Base-by-base conservation (phyloP, 2,888 invertebrate genomes). In the Plebejus anna region DNA sequence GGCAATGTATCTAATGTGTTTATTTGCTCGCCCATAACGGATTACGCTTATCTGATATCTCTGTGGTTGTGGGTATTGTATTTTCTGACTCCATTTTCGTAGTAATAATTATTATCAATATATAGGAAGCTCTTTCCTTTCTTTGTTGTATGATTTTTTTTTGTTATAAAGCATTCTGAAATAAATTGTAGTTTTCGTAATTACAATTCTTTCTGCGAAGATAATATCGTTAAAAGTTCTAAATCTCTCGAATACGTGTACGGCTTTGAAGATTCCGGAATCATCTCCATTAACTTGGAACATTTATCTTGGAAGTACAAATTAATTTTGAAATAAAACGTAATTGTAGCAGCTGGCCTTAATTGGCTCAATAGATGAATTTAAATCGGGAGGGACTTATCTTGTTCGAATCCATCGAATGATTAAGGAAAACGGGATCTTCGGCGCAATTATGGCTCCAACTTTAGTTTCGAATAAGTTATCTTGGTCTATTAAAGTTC, bases 381-480 rank as follows among this genome's bases (percentile, higher is more conserved):
- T 81, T 79, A 78, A 80, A 79, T 78, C 78, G 78, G 81, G 79
- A 81, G 81, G 81, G 82, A 80, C 78, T 81, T 80, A 82, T 82
- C 80, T 80, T 78, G 79, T 78, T 77, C 79, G 81, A 82, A 82
- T 82, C 82, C 82, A 81, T 81, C 79, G 81, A 80, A 80, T 82
- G 82, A 82, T 82, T 82, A 82, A 81, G 80, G 81, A 79, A 81
- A 82, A 80, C 80, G 80, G 78, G 79, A 79, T 81, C 80, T 81
- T 75, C 75, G 79, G 81, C 80, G 80, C 79, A 81, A 82, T 82
- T 82, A 81, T 79, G 79, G 80, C 76, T 59, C 80, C 78, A 82
- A 82, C 81, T 82, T 81, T 79, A 82, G 81, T 81, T 81, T 79
- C 80, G 81, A 82, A 81, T 81, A 79, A 82, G 81, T 80, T 79